Percentiles rank a stretch among this genome's conserved stretches.
Conservation (phyloP, 1,140 invertebrate species). For the Oryzaephilus surinamensis region DNA sequence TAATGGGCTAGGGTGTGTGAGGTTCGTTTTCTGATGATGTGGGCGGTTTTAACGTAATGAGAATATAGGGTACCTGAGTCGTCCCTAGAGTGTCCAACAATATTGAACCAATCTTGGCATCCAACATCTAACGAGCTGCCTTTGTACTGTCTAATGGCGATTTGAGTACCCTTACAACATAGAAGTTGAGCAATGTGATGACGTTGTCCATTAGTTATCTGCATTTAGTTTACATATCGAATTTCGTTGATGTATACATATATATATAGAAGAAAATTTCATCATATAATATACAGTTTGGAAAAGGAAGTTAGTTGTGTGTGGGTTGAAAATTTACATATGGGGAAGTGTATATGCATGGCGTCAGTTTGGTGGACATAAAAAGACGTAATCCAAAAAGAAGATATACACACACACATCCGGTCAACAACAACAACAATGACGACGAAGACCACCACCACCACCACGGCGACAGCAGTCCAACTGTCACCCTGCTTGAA, state of each 20-base stretch:
- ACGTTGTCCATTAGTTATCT: too few relatives aligned
- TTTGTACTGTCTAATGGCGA: slow-evolving; percentile 25
- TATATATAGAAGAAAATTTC: neutral
- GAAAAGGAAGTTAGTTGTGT: neutral
- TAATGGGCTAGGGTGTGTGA: too few relatives aligned
- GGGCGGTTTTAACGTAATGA: slow-evolving; percentile 24
- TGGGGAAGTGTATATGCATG: slow-evolving; percentile 1
- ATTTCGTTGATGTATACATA: slow-evolving; percentile 8
- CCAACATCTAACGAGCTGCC: slow-evolving; percentile 28
- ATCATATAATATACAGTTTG: neutral
- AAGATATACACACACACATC: too few relatives aligned
- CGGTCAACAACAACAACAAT: slow-evolving; percentile 3
- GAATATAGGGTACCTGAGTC: slow-evolving; percentile 33
- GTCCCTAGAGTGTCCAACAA: slow-evolving; percentile 32
- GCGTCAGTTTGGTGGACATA: slow-evolving; percentile 7
- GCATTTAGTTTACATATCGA: slow-evolving; percentile 10
- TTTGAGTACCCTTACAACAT: slow-evolving; percentile 13
- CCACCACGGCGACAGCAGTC: slow-evolving; percentile 4
- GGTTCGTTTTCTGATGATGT: too few relatives aligned
- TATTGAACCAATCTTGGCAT: slow-evolving; percentile 18
- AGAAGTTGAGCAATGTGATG: too few relatives aligned
- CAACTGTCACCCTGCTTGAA: slow-evolving; percentile 9
- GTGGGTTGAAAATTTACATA: slow-evolving; percentile 5
- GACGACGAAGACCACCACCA: too few relatives aligned
- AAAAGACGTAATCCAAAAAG: slow-evolving; percentile 5